Evolutionary conservation across 2,113 vertebrate species (phyloP), one percentile per base, ranked within the genome.

Genomic region (Lichenostomus cassidix): DNA sequence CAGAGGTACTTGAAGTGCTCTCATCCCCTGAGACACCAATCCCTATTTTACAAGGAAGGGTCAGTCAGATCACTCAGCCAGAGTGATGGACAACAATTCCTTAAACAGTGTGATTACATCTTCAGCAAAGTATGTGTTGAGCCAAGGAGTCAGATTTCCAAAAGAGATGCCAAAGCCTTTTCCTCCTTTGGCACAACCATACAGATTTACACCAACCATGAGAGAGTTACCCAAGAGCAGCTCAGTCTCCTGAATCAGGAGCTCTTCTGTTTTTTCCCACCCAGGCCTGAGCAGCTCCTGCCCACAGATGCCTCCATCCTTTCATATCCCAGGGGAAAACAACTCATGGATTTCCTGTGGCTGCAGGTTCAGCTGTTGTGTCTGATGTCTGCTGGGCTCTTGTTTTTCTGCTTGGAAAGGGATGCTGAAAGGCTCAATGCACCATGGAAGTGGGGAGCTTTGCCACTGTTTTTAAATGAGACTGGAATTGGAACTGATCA

Each of bases 71-170:
- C 39, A 16, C 80, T 89, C 88, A 88, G 55, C 79, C 89, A 59
- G 41, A 62, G 39, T 80, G 90, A 92, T 58, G 83, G 89, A 62
- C 90, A 96, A 33, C 41, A 81, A 84, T 90, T 97, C 50, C 70
- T 73, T 95, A 95, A 81, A 64, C 3, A 11, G n/a, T 79, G 92
- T 52, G 75, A 86, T 79, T 91, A 88, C 67, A 35, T 6, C 27
- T 83, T 93, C 90, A 91, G 89, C 60, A 33, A 89, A 93, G 80
- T 29, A 52, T 20, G 47, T 62, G 73, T 83, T 94, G 64, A 92
- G 87, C 90, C 81, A 77, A 53, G 27, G 23, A 56, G 44, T 56
- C 58, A 52, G 65, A 60, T 27, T 83, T 39, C 35, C 60, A 25
- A 37, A 78, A 27, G 19, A 75, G 71, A 64, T 7, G 15, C n/a